Base-by-base conservation (phyloP, 2,888 invertebrate species). In the Abrostola tripartita region DNA sequence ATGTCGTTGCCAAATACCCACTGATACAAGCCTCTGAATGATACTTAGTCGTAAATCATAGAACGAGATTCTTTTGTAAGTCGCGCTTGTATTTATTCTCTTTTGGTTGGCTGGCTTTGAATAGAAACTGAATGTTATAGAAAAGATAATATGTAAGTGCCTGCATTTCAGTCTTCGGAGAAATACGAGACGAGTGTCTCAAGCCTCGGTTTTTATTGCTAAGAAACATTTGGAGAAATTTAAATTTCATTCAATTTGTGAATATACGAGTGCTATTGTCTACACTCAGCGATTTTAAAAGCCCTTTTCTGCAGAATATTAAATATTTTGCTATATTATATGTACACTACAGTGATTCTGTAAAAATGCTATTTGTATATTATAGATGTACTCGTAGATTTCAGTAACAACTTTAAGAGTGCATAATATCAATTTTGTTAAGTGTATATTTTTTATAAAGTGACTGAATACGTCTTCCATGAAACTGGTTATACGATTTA, bases 31-130 rank as follows among this genome's bases (percentile, higher is more conserved):
- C 65, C 74, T 60, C 67, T 63, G 75, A 85, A 82, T 82, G 82
- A 87, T 83, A 80, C 82, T 80, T 71, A 74, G 78, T 85, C 84
- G 81, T 89, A 88, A 89, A 89, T 90, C 88, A 88, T 86, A 85
- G 76, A 79, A 80, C 69, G 78, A 73, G 68, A 58, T 66, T 76
- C 79, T 79, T 82, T 83, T 83, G 79, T 79, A 54, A 72, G 57
- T 38, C 59, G 66, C 75, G 69, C 75, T 77, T 80, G 75, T 82
- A 76, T 84, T 81, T 84, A 82, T 87, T 86, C 79, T 78, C 76
- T 78, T 77, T 71, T 68, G 70, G 65, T 72, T 75, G 67, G 65
- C 75, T 79, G 85, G 62, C 65, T 81, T 54, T 82, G 84, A 86
- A 88, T 85, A 78, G 77, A 71, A 74, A 62, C 73, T 74, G 76